These are phyloP conservation scores for Botia kubotai DNA, from an alignment of 2,797 vertebrate genomes.

Conservation along the genomic window DNA sequence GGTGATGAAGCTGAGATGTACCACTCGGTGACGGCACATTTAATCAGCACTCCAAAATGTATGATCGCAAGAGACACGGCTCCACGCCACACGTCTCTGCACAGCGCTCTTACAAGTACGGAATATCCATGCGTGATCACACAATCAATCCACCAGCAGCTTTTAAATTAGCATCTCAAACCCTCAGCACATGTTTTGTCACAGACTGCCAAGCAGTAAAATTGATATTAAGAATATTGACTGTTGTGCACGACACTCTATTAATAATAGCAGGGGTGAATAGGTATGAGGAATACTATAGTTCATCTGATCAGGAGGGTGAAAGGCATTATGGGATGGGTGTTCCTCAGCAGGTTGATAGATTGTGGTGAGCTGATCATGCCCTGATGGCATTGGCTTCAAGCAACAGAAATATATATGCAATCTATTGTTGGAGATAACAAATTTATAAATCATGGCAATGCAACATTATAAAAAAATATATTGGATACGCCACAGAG, in stretches of 20 bases:
- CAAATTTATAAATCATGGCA: constrained; percentile 36
- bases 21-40: constrained; percentile 58
- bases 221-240: constrained; percentile 68
- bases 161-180: constrained; percentile 62
- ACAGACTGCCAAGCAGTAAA: constrained; percentile 61
- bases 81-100: constrained; percentile 45
- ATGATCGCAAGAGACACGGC: constrained; percentile 58
- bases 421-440: constrained; percentile 39
- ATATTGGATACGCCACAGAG: too few species aligned
- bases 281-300: constrained; percentile 52
- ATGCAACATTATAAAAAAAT: neutral
- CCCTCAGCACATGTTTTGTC: constrained; percentile 63
- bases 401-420: constrained; percentile 30
- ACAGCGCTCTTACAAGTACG: constrained; percentile 47
- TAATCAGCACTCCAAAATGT: constrained; percentile 63
- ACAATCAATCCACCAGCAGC: constrained; percentile 57
- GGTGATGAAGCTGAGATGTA: constrained; percentile 63
- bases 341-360: constrained; percentile 49
- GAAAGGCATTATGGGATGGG: constrained; percentile 55
- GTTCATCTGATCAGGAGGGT: constrained; percentile 29
- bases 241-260: constrained; percentile 55
- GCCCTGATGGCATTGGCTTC: constrained; percentile 31
- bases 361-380: constrained; percentile 44
- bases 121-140: constrained; percentile 57
- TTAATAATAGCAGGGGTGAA: constrained; percentile 62